Percentiles rank a stretch among this genome's conserved stretches.
phyloP scores from a whole-genome alignment of 2,113 vertebrate species.

The Chloroceryle aenea region DNA sequence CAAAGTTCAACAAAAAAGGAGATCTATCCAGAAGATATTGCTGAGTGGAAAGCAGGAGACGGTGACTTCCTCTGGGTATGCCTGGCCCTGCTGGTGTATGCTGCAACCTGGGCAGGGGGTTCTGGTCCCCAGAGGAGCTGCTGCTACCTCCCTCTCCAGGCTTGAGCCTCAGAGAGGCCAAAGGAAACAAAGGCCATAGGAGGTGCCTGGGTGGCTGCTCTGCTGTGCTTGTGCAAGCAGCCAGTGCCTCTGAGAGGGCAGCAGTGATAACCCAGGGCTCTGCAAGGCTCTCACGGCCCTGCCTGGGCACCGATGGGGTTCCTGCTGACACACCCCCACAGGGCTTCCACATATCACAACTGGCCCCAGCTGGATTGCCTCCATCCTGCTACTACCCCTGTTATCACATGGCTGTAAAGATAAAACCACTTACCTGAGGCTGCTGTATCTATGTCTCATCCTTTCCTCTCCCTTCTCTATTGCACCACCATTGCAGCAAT shows the following conservation, averaged over 20 bases:
- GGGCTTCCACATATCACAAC: background rate
- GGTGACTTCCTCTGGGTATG: background rate
- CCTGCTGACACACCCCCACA: accelerated
- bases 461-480: background rate
- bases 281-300: background rate
- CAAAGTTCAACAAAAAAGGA: background rate
- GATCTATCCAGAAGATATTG: background rate
- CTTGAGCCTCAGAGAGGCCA: background rate
- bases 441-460: background rate
- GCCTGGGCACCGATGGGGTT: accelerated
- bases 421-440: background rate
- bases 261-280: background rate
- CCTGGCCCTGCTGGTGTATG: background rate
- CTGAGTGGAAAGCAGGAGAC: background rate
- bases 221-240: background rate
- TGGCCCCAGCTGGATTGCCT: background rate
- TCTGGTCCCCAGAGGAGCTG: background rate
- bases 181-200: background rate
- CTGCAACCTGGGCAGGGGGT: background rate
- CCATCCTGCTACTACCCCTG: background rate
- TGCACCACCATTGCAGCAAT: background rate
- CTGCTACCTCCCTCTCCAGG: background rate
- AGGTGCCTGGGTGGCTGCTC: accelerated
- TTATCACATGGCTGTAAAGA: background rate
- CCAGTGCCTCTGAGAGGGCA: background rate